Base-by-base conservation (phyloP, 2,888 invertebrate species). In the Leptopilina drosophilae region DNA sequence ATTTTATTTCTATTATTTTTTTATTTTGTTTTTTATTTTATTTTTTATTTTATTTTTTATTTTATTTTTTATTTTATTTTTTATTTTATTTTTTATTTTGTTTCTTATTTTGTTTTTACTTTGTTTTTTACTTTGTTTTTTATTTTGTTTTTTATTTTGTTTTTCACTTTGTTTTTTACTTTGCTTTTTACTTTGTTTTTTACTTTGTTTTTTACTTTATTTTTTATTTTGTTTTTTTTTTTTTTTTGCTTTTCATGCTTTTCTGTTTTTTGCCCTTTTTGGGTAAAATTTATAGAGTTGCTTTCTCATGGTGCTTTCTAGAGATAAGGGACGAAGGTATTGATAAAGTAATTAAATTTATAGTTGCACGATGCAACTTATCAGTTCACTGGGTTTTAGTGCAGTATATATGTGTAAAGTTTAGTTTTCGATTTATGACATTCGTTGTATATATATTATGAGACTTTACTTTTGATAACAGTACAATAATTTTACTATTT, bases 261-360 rank as follows among this genome's bases (percentile, higher is more conserved):
- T 20, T 20, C 1, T 20, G 20, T 20, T 20, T 9, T 49, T n/a
- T 69, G 0, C 7, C 20, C 14, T 56, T 26, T n/a, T 53, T 20
- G 53, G 56, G 33, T n/a, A 56, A 33, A 56, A 33, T n/a, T 73
- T 20, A n/a, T 14, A 11, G 64, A 53, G 33, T 73, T 69, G 12
- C 26, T 56, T 33, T 56, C 9, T 26, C 20, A 56, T 26, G 15
- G 53, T 66, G 26, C 42, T 42, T 11, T 15, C 7, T 62, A 9
- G 20, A 14, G 65, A 40, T n/a, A 11, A 14, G n/a, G n/a, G 14
- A 33, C 7, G 4, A 9, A 40, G 12, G 33, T 65, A 65, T 65
- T 65, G 65, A 65, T 65, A 40, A 40, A 53, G 26, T n/a, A 53
- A 56, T 56, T 73, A 4, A 53, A 49, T 69, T 64, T 64, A 64